Conservation (phyloP, 2,797 vertebrate species). For the Masticophis lateralis region DNA sequence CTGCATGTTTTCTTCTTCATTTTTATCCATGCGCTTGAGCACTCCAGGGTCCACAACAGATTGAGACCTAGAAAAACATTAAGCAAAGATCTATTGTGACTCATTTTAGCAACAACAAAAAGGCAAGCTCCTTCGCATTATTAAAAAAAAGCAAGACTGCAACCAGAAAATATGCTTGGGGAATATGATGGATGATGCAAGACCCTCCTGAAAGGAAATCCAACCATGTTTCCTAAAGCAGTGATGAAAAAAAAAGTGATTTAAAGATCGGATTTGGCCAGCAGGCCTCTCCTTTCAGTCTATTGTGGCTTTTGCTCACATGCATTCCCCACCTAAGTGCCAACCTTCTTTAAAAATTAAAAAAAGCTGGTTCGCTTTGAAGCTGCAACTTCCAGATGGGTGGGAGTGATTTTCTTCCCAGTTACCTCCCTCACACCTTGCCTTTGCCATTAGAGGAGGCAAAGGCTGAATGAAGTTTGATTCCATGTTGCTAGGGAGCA, state of each 20-base stretch:
- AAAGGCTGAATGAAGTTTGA: background rate
- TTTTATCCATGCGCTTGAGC: constrained; percentile 90
- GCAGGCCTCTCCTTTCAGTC: background rate
- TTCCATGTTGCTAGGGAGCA: background rate
- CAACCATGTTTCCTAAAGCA: background rate
- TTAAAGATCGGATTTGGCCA: background rate
- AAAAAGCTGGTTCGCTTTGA: background rate
- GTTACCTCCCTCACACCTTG: background rate
- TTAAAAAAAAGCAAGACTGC: background rate
- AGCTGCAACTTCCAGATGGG: background rate
- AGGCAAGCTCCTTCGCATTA: constrained; percentile 3
- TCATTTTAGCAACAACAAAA: constrained; percentile 25
- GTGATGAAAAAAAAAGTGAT: background rate
- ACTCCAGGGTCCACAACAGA: constrained; percentile 95
- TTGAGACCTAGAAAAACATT: constrained; percentile 83
- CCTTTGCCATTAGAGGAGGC: background rate
- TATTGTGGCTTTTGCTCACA: background rate
- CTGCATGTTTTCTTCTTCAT: constrained; percentile 96
- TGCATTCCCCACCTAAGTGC: background rate
- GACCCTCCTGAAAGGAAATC: background rate
- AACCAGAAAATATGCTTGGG: background rate
- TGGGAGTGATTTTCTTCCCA: background rate
- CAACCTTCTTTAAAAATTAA: background rate
- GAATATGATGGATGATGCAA: background rate
- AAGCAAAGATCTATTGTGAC: constrained; percentile 1